These are phyloP conservation scores for Anableps anableps DNA, from an alignment of 2,797 vertebrate genomes.

Conservation along the genomic window DNA sequence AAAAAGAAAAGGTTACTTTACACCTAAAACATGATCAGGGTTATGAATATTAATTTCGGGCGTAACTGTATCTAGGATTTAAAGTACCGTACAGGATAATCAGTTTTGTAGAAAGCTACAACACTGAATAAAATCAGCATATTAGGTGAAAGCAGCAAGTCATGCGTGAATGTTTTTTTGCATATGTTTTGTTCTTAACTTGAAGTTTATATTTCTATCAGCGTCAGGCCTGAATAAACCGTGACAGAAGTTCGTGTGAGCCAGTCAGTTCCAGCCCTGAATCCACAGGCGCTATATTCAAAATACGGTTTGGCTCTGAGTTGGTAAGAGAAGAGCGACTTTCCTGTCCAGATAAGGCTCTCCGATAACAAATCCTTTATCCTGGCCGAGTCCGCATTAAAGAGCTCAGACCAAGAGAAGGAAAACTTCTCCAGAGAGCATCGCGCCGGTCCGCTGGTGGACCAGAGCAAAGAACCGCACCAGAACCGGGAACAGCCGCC, in stretches of 20 bases:
- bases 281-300: too few relatives aligned
- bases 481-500: neutral
- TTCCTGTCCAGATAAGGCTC: too few relatives aligned
- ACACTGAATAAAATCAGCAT: neutral
- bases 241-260: neutral
- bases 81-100: neutral
- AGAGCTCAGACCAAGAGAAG: too few relatives aligned
- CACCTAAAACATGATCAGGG: neutral
- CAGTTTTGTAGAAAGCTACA: neutral
- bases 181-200: neutral
- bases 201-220: neutral
- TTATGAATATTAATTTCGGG: neutral
- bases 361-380: too few relatives aligned
- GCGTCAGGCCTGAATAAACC: neutral
- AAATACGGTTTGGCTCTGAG: too few relatives aligned
- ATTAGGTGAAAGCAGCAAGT: neutral
- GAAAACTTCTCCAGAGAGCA: too few relatives aligned
- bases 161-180: neutral
- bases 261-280: too few relatives aligned
- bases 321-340: too few relatives aligned
- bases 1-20: neutral
- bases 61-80: neutral
- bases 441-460: too few relatives aligned
- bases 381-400: too few relatives aligned
- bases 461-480: too few relatives aligned